These are phyloP conservation scores for Tenrec ecaudatus DNA, from an alignment of 2,113 vertebrate genomes.

Conservation along the genomic window DNA sequence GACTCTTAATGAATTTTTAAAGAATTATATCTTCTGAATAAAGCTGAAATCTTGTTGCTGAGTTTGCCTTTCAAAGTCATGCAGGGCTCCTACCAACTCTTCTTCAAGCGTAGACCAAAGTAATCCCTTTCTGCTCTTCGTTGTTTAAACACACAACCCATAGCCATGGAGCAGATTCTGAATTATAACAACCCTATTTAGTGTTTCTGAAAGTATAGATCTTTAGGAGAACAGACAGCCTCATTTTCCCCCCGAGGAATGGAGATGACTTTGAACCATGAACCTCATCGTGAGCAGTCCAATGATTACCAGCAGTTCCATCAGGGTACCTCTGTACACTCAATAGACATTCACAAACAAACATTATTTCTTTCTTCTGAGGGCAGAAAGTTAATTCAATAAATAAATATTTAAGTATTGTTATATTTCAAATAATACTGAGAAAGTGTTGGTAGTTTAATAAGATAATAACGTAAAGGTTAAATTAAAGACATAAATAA, in stretches of 20 bases:
- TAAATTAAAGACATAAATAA: not conserved
- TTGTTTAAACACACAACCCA: not conserved
- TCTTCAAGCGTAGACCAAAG: not conserved
- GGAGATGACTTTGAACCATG: no score
- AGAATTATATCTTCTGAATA: not conserved
- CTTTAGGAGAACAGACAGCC: no score
- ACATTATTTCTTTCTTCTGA: not conserved
- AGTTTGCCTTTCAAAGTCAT: not conserved
- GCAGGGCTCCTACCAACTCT: not conserved
- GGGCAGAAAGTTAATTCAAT: not conserved
- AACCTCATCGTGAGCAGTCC: no score
- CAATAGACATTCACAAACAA: not conserved
- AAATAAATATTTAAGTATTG: not conserved
- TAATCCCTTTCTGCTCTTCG: not conserved
- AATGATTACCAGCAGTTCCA: no score
- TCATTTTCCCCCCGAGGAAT: no score
- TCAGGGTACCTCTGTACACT: no score
- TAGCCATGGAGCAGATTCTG: no score
- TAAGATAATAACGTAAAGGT: slow-evolving; percentile 13
- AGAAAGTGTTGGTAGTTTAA: slow-evolving; percentile 25
- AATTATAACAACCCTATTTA: no score
- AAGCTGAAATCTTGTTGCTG: not conserved
- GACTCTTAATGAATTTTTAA: not conserved
- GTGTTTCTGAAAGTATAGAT: no score
- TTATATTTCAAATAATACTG: not conserved